Base-by-base conservation (phyloP, 2,113 vertebrate species). In the Syrmaticus mikado region DNA sequence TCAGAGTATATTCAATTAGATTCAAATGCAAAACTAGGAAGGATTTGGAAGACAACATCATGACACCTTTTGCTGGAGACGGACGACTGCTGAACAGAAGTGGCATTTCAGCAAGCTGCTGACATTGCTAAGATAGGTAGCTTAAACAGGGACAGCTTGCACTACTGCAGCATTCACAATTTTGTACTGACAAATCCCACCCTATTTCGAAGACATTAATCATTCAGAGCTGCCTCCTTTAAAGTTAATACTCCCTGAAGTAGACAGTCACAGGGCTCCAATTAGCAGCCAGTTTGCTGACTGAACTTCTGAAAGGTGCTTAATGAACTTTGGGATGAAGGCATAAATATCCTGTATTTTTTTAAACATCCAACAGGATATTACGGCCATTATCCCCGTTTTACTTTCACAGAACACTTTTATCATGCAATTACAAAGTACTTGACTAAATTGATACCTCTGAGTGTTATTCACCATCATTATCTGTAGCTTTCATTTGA, bases 381-480 rank as follows among this genome's bases (percentile, higher is more conserved):
- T 28, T 7, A 43, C 53, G 50, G 22, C 22, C 2, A 2, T 65
- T 65, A 38, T 13, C 28, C 28, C 48, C 8, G 4, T n/a, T 75
- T 82, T 30, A 46, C n/a, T 82, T 48, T 91, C 66, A 55, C 43
- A 82, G 48, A 84, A 76, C 15, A 82, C 50, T 41, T 30, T 32
- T 64, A 90, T 14, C 50, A 52, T 46, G 17, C 53, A 85, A 91
- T 60, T 85, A 82, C 58, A 89, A 94, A 89, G 38, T 32, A 46
- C 17, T 67, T 67, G 8, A 14, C 45, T 80, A 81, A 90, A 73
- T 25, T 45, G 21, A 77, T 55, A 61, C 16, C 50, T 66, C 45
- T n/a, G 60, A 43, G 62, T 32, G 57, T 45, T 61, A 68, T 41
- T 70, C 87, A 74, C 52, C 32, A 64, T 21, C 0, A 1, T 2